Conservation (phyloP, 37 sponge, comb jelly and placozoan species). For the Tethya wilhelma region DNA sequence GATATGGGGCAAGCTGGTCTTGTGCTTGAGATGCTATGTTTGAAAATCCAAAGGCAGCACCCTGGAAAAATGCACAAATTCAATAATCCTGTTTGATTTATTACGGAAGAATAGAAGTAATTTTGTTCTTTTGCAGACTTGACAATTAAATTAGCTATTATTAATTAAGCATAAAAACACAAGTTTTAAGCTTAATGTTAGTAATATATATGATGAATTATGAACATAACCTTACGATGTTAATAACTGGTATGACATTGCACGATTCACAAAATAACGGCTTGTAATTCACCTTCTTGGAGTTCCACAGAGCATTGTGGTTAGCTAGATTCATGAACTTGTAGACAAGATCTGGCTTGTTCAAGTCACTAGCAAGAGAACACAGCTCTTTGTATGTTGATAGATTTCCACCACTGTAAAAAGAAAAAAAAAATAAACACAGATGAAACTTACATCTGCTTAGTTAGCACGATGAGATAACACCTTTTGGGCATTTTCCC, state of each 20-base stretch:
- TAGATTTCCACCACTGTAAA: constrained; percentile 22
- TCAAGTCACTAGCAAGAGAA: constrained; percentile 91
- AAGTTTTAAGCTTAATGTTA: too few relatives aligned
- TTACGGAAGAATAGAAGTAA: too few relatives aligned
- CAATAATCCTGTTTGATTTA: too few relatives aligned
- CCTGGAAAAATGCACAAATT: constrained; percentile 32
- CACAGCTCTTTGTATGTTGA: constrained; percentile 94
- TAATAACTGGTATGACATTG: too few relatives aligned
- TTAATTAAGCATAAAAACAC: too few relatives aligned
- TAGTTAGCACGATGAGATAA: background rate
- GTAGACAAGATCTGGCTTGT: constrained; percentile 91
- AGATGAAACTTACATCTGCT: background rate
- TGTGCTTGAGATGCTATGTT: constrained; percentile 67
- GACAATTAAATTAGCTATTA: too few relatives aligned
- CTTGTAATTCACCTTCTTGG: constrained; percentile 66
- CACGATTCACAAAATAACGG: too few relatives aligned
- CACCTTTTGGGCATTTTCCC: constrained; percentile 81
- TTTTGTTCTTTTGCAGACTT: too few relatives aligned
- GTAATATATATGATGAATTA: too few relatives aligned
- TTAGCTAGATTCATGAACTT: constrained; percentile 93
- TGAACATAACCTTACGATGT: too few relatives aligned
- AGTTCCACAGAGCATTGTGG: constrained; percentile 88
- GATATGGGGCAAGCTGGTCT: constrained; percentile 77
- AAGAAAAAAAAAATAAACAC: background rate
- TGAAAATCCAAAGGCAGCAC: constrained; percentile 86